Evolutionary conservation across 2,888 invertebrate genomes (phyloP).

Genomic region (Thera britannica): DNA sequence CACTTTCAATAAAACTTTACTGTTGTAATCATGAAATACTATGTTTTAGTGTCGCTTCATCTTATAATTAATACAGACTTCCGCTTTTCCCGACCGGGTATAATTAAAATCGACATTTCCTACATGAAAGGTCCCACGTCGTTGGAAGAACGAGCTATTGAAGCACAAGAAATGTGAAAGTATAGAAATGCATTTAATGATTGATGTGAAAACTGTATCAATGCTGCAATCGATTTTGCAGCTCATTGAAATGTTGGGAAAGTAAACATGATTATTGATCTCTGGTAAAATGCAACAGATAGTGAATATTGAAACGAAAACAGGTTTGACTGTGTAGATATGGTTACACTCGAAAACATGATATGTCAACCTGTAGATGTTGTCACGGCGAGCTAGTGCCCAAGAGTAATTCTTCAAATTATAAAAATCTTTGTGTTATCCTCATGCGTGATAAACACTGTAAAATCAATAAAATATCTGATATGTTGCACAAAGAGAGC

Average conservation of each 20-base stretch:
- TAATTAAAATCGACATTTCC: slow-evolving; percentile 60
- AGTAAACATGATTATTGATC: slow-evolving; percentile 9
- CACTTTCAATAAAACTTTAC: too few species aligned
- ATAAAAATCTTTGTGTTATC: too few species aligned
- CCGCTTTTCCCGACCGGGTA: slow-evolving; percentile 33
- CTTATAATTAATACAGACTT: slow-evolving; percentile 21
- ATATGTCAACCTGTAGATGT: too few species aligned
- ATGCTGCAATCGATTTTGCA: slow-evolving; percentile 21
- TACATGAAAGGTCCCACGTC: slow-evolving; percentile 59
- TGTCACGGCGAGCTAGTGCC: too few species aligned
- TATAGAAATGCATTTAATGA: slow-evolving; percentile 27
- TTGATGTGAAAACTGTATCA: slow-evolving; percentile 33
- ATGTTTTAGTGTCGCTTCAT: not conserved
- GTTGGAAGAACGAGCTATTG: slow-evolving; percentile 61
- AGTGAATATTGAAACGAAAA: too few species aligned
- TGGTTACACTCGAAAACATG: too few species aligned
- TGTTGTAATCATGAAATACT: too few species aligned
- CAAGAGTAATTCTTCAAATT: too few species aligned
- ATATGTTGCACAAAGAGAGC: too few species aligned
- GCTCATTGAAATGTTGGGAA: slow-evolving; percentile 14
- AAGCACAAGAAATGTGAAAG: slow-evolving; percentile 49
- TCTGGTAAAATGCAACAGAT: not conserved
- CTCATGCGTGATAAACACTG: too few species aligned
- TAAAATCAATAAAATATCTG: too few species aligned
- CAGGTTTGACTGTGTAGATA: too few species aligned